phyloP scores from a whole-genome alignment of 2,113 vertebrate genomes.

The Euleptes europaea region DNA sequence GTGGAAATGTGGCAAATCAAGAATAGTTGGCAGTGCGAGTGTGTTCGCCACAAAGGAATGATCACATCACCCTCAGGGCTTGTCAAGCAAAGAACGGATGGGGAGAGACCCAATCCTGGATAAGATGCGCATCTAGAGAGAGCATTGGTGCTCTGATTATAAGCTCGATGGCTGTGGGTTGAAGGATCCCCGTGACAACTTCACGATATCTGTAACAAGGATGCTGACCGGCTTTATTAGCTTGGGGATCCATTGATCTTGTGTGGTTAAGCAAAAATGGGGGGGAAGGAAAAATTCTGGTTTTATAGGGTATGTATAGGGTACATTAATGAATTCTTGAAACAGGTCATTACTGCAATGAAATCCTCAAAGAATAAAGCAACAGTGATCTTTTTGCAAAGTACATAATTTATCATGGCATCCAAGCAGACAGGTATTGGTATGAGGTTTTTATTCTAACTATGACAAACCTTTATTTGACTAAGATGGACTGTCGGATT shows the following conservation, averaged over 20 bases:
- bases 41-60: neutral
- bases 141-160: neutral
- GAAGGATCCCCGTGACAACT: neutral
- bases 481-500: neutral
- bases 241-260: neutral
- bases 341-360: neutral
- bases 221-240: neutral
- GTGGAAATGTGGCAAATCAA: too few species aligned
- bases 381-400: conserved; percentile 7
- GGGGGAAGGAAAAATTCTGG: neutral
- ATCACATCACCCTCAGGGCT: neutral
- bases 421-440: conserved; percentile 1
- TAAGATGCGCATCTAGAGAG: neutral
- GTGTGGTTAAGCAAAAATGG: neutral
- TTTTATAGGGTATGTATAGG: neutral
- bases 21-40: too few species aligned
- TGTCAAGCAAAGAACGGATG: neutral
- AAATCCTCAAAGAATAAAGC: neutral
- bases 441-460: neutral
- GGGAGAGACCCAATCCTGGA: neutral
- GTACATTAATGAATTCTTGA: neutral
- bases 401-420: neutral
- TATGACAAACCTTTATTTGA: neutral
- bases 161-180: neutral
- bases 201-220: neutral